Base-by-base conservation (phyloP, 2,113 vertebrate species). In the Spilogale gracilis region DNA sequence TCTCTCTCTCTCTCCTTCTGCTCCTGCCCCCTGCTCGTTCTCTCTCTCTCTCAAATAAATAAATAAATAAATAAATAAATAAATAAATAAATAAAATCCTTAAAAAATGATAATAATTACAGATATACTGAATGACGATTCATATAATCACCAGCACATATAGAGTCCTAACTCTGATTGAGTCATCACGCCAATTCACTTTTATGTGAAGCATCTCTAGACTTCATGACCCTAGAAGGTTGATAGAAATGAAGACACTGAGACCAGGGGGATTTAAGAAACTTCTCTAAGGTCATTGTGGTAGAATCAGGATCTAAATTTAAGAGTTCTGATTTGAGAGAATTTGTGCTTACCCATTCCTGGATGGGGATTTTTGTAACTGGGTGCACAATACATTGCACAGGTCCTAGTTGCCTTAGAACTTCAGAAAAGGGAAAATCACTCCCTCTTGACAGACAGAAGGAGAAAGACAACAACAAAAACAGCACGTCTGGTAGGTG, bases 241-340 rank as follows among this genome's bases (percentile, higher is more conserved):
- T 25, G 17, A 76, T n/a, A 21, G 12, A 84, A 45, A 32, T 27
- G 9, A 71, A 78, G 63, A 81, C 18, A 54, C 67, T 38, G 54
- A 80, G 20, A 30, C 6, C 52, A 18, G 5, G 17, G 25, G 65
- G 94, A 32, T 43, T 76, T 56, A 38, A 76, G 48, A 82, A 79
- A 38, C 10, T n/a, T 80, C 27, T 52, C 48, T 50, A 58, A 54
- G 81, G n/a, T 30, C n/a, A 21, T 32, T 74, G 50, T 82, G 23
- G 60, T n/a, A 87, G 45, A 78, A 94, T 69, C 50, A 87, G 30
- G 88, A 89, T 78, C 82, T 65, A 96, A 93, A 79, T 2, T 67
- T 50, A 79, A 32, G 8, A 4, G 9, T 86, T 63, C 67, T 67
- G n/a, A 90, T 65, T 45, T 43, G 11, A 76, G 71, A 96, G 30